These are phyloP conservation scores for Gavialis gangeticus DNA, from an alignment of 2,113 vertebrate genomes.

Conservation along the genomic window DNA sequence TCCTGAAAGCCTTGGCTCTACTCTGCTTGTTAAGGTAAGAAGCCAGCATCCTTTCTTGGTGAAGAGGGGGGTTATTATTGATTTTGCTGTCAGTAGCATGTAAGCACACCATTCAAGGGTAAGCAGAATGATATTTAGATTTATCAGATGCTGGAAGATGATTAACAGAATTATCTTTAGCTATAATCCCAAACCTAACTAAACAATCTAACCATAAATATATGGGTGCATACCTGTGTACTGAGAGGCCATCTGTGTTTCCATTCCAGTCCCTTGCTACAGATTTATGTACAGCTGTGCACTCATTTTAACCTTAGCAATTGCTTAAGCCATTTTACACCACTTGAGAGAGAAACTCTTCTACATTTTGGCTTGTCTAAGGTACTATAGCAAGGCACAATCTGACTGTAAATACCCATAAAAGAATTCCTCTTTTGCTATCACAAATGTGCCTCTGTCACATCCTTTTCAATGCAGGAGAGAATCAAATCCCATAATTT, in stretches of 20 bases:
- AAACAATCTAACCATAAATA: not conserved
- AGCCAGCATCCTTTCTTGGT: not conserved
- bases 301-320: not conserved
- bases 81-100: not conserved
- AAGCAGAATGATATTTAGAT: not conserved
- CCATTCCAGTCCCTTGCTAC: not conserved
- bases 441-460: not conserved
- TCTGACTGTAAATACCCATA: not conserved
- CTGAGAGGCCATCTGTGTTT: not conserved
- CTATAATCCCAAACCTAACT: not conserved
- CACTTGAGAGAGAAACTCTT: not conserved
- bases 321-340: not conserved
- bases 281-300: not conserved
- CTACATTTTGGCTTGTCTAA: not conserved
- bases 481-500: not conserved
- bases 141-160: not conserved
- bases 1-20: not conserved
- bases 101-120: not conserved
- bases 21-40: not conserved
- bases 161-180: not conserved
- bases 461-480: fast-evolving
- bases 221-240: not conserved
- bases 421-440: not conserved
- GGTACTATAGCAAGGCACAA: fast-evolving
- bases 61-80: not conserved